A percentile compares a stretch with the other conserved stretches of the same genome.
These are phyloP conservation scores for Mungos mungo DNA, from an alignment of 2,113 vertebrate genomes.

Conservation along the genomic window DNA sequence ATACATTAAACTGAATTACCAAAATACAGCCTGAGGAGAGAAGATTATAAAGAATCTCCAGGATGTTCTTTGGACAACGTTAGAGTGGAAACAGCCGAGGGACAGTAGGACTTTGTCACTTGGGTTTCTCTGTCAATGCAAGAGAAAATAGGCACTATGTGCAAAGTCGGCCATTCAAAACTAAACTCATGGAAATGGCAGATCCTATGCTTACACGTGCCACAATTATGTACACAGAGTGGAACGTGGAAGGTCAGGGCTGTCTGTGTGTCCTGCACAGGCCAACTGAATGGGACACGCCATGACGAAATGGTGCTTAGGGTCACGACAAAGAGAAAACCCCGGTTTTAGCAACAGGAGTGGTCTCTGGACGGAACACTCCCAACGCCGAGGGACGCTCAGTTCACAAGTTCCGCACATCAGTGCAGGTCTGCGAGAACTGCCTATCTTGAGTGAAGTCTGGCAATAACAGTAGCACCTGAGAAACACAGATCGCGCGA, in stretches of 20 bases:
- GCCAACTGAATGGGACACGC: not conserved
- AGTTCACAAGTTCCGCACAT: fast-evolving
- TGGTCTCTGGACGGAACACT: not conserved
- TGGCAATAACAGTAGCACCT: not conserved
- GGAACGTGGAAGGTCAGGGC: not conserved
- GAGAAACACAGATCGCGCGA: not conserved
- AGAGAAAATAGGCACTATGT: not conserved
- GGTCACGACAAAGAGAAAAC: not conserved
- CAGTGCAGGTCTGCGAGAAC: not conserved
- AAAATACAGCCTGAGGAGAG: not conserved
- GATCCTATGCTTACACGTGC: no score
- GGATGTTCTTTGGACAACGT: not conserved
- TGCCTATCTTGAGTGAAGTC: not conserved
- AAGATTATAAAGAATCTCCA: not conserved
- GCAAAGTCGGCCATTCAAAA: not conserved
- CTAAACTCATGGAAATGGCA: not conserved
- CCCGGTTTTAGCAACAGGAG: no score
- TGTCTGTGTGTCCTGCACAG: not conserved
- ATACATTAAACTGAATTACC: not conserved
- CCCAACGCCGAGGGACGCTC: not conserved
- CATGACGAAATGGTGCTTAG: not conserved
- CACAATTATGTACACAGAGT: not conserved
- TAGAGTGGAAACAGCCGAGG: not conserved
- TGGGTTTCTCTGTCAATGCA: not conserved
- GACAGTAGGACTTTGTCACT: not conserved